Conservation (phyloP, 23 tunicate genomes). For the Styela plicata region DNA sequence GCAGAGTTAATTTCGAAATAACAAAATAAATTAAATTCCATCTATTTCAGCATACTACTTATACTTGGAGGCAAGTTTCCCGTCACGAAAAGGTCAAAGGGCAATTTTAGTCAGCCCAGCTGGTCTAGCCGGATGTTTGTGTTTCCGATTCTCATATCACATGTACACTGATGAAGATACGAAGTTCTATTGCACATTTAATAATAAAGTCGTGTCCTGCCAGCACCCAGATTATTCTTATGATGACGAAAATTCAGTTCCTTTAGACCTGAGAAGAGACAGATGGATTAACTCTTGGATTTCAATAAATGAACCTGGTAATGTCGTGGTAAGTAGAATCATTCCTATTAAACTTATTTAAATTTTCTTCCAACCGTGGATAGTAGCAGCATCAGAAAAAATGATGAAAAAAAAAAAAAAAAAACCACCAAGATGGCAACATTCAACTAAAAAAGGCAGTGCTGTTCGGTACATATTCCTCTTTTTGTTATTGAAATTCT, state of each 20-base stretch:
- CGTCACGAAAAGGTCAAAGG: slow-evolving; percentile 11
- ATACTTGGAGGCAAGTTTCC: slow-evolving; percentile 41
- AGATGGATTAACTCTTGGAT: slow-evolving; percentile 27
- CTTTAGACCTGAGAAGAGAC: background rate
- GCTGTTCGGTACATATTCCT: too few species aligned
- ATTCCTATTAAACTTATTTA: too few species aligned
- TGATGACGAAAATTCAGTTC: background rate
- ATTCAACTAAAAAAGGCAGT: too few species aligned
- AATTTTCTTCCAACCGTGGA: too few species aligned
- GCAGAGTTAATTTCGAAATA: too few species aligned
- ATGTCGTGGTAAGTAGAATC: slow-evolving; percentile 10
- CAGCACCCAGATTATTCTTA: slow-evolving; percentile 9
- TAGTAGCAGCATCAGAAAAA: too few species aligned
- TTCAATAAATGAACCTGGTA: slow-evolving; percentile 28
- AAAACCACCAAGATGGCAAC: too few species aligned
- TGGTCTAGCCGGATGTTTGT: slow-evolving; percentile 36
- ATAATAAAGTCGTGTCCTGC: background rate
- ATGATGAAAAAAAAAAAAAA: too few species aligned
- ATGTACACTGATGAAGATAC: slow-evolving; percentile 10
- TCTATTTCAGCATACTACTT: slow-evolving; percentile 10
- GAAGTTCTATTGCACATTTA: slow-evolving; percentile 11
- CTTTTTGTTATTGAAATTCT: too few species aligned
- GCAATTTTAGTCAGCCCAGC: slow-evolving; percentile 23
- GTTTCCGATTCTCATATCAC: slow-evolving; percentile 37
- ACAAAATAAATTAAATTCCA: too few species aligned